These are phyloP conservation scores for Gila robusta DNA, from an alignment of 2,797 vertebrate genomes.

Conservation along the genomic window DNA sequence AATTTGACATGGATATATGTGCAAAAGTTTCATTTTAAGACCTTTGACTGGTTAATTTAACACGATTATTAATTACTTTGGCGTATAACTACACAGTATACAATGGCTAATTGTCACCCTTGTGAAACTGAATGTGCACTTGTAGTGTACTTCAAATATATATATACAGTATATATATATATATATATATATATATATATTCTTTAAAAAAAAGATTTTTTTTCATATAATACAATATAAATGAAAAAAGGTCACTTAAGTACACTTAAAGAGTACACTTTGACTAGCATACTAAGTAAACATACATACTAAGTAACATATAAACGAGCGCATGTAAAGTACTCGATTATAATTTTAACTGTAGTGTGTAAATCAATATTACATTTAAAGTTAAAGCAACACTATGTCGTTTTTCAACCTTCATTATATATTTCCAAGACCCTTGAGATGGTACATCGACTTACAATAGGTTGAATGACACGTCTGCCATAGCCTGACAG, in stretches of 20 bases:
- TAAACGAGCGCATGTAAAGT: neutral
- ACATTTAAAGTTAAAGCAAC: neutral
- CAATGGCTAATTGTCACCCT: neutral
- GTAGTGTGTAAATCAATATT: no score
- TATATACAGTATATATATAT: neutral
- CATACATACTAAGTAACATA: no score
- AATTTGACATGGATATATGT: neutral
- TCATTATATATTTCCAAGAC: no score
- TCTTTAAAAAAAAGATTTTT: no score
- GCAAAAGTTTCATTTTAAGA: neutral
- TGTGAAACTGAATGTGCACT: neutral
- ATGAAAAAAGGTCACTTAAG: neutral
- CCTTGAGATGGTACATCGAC: no score
- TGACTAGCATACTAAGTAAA: neutral
- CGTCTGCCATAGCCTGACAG: no score
- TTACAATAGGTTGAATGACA: no score
- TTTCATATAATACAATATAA: neutral
- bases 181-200: no score
- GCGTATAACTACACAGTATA: neutral
- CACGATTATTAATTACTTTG: neutral
- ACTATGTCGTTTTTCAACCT: no score
- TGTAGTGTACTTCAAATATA: neutral
- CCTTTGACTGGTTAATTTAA: neutral
- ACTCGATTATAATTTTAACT: no score
- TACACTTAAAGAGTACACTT: neutral